Percentiles rank a stretch among this genome's conserved stretches.
Conservation (phyloP, 2,888 invertebrate species). For the Sisyra terminalis region DNA sequence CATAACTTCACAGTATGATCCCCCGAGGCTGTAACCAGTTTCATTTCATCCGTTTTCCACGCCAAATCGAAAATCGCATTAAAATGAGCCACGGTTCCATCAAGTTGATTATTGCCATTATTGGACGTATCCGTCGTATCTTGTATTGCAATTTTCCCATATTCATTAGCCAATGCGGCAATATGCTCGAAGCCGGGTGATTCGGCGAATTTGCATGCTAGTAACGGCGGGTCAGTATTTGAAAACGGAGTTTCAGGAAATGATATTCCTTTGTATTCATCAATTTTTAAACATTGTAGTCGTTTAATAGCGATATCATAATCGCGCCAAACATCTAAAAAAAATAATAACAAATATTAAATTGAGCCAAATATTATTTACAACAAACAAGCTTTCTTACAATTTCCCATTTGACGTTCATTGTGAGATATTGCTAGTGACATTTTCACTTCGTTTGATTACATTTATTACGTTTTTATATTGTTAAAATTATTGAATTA, state of each 20-base stretch:
- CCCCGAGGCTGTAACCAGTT: slow-evolving; percentile 69
- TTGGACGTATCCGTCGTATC: slow-evolving; percentile 17
- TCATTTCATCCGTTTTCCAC: slow-evolving; percentile 65
- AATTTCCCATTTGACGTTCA: slow-evolving; percentile 16
- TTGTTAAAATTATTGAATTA: no score
- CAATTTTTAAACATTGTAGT: slow-evolving; percentile 41
- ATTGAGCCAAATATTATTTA: neutral
- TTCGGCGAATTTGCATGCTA: slow-evolving; percentile 63
- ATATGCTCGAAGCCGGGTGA: slow-evolving; percentile 46
- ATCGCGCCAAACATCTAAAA: slow-evolving; percentile 36
- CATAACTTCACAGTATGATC: slow-evolving; percentile 72
- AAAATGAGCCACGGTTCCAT: slow-evolving; percentile 36
- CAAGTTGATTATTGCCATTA: neutral
- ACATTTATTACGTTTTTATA: no score
- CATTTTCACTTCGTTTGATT: no score
- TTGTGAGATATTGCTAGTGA: slow-evolving; percentile 10
- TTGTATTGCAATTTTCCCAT: slow-evolving; percentile 54
- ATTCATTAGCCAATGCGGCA: slow-evolving; percentile 72
- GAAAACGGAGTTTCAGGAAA: slow-evolving; percentile 10
- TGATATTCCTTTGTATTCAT: slow-evolving; percentile 48
- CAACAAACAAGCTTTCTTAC: slow-evolving; percentile 12
- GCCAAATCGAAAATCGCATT: slow-evolving; percentile 84
- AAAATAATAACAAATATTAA: neutral
- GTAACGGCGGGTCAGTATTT: slow-evolving; percentile 50
- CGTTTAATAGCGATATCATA: slow-evolving; percentile 48